Evolutionary conservation across 2,888 invertebrate species (phyloP).

Genomic region (Clistopyga incitator): DNA sequence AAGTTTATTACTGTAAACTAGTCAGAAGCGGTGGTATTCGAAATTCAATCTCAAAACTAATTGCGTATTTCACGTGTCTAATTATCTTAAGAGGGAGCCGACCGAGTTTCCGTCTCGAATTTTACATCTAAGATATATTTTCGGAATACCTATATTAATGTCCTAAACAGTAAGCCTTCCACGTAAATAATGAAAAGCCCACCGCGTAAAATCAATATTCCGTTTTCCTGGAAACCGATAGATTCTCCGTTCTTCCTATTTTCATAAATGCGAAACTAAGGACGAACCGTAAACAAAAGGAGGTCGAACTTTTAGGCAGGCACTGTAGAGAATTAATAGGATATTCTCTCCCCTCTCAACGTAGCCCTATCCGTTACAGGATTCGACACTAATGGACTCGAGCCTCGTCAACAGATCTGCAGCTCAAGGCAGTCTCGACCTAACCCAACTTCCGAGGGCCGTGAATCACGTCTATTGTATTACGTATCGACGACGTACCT

Average conservation of each 20-base stretch:
- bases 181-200: not conserved
- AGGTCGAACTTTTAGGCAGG: not conserved
- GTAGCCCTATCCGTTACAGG: not conserved
- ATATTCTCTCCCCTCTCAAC: not conserved
- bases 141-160: not conserved
- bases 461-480: constrained; percentile 3
- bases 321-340: not conserved
- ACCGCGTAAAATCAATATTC: not conserved
- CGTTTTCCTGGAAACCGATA: not conserved
- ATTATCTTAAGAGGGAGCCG: not conserved
- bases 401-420: not conserved
- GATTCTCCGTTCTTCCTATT: not conserved
- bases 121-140: not conserved
- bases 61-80: not conserved
- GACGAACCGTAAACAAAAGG: not conserved
- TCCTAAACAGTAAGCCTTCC: not conserved
- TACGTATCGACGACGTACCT: not conserved
- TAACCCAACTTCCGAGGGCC: not conserved
- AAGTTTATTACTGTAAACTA: not conserved
- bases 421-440: not conserved
- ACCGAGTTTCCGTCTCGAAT: not conserved
- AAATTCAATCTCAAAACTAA: not conserved
- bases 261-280: not conserved
- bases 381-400: not conserved
- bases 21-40: not conserved